Evolutionary conservation across 37 sponge, comb jelly and placozoan species (phyloP).

Genomic region (Petrosia ficiformis): DNA sequence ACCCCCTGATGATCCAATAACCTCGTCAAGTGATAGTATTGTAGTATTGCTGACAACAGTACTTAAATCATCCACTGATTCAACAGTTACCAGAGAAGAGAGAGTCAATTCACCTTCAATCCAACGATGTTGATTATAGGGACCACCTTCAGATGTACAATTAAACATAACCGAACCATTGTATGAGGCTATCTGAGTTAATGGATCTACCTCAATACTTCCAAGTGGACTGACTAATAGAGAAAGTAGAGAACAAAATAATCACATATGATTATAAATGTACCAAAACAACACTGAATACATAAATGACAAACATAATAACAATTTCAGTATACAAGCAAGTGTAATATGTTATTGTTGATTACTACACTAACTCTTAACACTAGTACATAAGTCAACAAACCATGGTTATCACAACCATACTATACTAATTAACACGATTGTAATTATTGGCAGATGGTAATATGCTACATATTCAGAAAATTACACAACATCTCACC

Average conservation of each 20-base stretch:
- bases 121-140: conserved; percentile 42
- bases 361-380: no score
- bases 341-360: no score
- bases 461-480: no score
- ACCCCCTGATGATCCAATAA: conserved; percentile 58
- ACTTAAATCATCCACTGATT: not conserved
- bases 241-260: not conserved
- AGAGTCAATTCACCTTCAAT: conserved; percentile 15
- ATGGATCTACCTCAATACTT: conserved; percentile 19
- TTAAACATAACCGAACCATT: conserved; percentile 13
- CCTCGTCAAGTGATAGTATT: not conserved
- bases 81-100: not conserved
- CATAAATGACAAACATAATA: no score
- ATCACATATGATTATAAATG: not conserved
- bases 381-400: no score
- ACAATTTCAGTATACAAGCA: no score
- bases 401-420: no score
- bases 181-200: not conserved
- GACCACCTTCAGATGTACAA: conserved; percentile 55
- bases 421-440: no score
- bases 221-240: conserved; percentile 20
- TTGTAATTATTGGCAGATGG: no score
- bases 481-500: not conserved
- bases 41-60: no score
- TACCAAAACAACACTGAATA: no score